These are phyloP conservation scores for Virgularia gustaviana DNA, from an alignment of 92 coral and sea anemone genomes.

Conservation along the genomic window DNA sequence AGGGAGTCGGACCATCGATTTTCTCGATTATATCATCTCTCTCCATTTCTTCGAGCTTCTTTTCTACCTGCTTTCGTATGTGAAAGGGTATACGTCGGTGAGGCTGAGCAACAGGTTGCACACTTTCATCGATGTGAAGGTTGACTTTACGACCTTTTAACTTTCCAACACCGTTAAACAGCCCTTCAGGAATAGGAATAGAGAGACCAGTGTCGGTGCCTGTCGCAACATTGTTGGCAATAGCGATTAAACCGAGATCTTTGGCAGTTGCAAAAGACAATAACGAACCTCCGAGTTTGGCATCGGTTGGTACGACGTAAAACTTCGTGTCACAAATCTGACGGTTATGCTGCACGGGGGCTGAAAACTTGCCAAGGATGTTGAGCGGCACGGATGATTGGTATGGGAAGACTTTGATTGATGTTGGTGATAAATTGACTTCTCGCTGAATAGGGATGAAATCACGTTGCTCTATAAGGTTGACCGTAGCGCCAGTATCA, in stretches of 20 bases:
- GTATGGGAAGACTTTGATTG: background rate
- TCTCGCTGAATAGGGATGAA: background rate
- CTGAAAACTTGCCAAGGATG: background rate
- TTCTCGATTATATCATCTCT: slow-evolving; percentile 18
- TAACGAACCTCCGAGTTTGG: slow-evolving; percentile 9
- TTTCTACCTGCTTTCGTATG: slow-evolving; percentile 6
- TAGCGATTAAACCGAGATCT: slow-evolving; percentile 9
- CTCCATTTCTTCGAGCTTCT: slow-evolving; percentile 19
- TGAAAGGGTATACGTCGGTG: slow-evolving; percentile 21
- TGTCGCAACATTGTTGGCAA: background rate
- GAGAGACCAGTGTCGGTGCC: background rate
- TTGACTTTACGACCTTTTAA: slow-evolving; percentile 4
- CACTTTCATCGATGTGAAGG: slow-evolving; percentile 6
- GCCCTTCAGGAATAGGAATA: background rate
- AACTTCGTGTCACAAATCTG: too few species aligned
- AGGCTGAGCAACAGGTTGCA: slow-evolving; percentile 23
- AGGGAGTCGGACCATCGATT: slow-evolving; percentile 17
- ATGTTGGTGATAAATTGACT: background rate
- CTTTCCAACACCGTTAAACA: slow-evolving; percentile 7
- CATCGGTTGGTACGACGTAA: slow-evolving; percentile 10
- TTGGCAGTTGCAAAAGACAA: slow-evolving; percentile 14
- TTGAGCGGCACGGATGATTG: background rate
- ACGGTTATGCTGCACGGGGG: too few species aligned
- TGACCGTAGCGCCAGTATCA: slow-evolving; percentile 15
- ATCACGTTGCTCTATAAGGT: slow-evolving; percentile 2